phyloP scores from a whole-genome alignment of 2,888 invertebrate species.

The Eumacrocentrus americanus region DNA sequence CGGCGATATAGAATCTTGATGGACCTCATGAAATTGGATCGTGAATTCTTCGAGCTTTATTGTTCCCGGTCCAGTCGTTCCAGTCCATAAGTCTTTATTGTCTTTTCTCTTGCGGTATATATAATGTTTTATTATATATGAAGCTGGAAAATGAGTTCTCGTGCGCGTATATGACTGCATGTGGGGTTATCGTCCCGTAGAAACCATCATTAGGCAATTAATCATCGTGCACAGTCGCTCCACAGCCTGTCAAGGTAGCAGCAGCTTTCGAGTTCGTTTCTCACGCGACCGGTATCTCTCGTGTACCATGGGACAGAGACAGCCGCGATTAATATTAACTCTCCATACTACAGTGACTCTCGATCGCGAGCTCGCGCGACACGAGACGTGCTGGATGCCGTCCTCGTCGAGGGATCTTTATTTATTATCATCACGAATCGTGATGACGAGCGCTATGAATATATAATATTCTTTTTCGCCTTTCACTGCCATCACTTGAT shows the following conservation, averaged over 20 bases:
- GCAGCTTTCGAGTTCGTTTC: constrained; percentile 24
- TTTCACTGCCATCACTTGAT: neutral
- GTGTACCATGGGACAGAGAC: constrained; percentile 26
- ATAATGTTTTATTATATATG: constrained; percentile 5
- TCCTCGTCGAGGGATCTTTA: constrained; percentile 15
- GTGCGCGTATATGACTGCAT: constrained; percentile 27
- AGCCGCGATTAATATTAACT: constrained; percentile 37
- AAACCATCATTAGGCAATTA: constrained; percentile 45
- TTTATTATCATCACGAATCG: constrained; percentile 18
- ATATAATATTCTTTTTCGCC: constrained; percentile 1
- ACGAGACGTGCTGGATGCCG: constrained; percentile 3
- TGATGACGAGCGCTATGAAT: constrained; percentile 19
- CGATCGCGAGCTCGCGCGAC: constrained; percentile 30
- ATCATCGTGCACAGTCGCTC: constrained; percentile 41
- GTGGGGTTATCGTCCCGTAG: constrained; percentile 34
- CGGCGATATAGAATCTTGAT: too few relatives aligned
- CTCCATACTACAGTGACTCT: constrained; percentile 21
- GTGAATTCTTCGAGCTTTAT: constrained; percentile 24
- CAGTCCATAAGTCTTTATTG: constrained; percentile 21
- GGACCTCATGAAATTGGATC: constrained; percentile 6
- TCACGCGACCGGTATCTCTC: constrained; percentile 32
- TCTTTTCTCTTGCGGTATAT: neutral
- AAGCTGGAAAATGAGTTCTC: constrained; percentile 22
- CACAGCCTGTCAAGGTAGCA: constrained; percentile 38
- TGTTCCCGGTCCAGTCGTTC: constrained; percentile 4